Percentiles rank a stretch among this genome's conserved stretches.
Conservation (phyloP, 2,888 invertebrate genomes). For the Linnaemya tessellans region DNA sequence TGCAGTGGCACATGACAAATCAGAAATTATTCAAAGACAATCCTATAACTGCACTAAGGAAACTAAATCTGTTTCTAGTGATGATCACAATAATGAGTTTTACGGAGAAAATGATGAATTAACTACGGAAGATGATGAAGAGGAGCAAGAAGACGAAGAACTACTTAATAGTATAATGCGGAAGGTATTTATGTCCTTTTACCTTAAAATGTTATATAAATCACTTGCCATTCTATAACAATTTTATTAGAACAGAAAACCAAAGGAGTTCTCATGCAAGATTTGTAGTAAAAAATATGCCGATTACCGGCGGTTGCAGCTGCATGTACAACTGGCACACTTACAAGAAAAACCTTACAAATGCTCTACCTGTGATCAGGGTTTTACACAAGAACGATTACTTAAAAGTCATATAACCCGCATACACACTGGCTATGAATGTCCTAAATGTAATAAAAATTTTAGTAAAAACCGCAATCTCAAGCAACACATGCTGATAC, state of each 20-base stretch:
- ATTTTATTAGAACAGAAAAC: slow-evolving; percentile 47
- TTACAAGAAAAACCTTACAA: slow-evolving; percentile 54
- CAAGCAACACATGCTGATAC: slow-evolving; percentile 42
- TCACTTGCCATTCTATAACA: background rate
- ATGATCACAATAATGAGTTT: background rate
- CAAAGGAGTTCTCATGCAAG: slow-evolving; percentile 56
- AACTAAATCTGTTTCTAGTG: background rate
- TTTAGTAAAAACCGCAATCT: slow-evolving; percentile 52
- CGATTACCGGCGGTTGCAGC: slow-evolving; percentile 28
- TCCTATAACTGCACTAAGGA: background rate
- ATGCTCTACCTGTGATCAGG: slow-evolving; percentile 50
- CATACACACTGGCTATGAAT: slow-evolving; percentile 51
- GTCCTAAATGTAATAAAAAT: slow-evolving; percentile 51
- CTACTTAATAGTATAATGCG: slow-evolving; percentile 50
- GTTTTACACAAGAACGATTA: slow-evolving; percentile 48
- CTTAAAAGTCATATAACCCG: slow-evolving; percentile 45
- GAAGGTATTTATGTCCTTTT: slow-evolving; percentile 9
- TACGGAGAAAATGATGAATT: slow-evolving; percentile 4
- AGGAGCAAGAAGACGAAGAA: slow-evolving; percentile 42
- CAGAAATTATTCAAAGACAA: slow-evolving; percentile 26
- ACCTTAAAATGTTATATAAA: background rate
- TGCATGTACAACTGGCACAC: slow-evolving; percentile 54
- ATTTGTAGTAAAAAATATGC: slow-evolving; percentile 58
- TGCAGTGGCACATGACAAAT: background rate
- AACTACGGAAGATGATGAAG: slow-evolving; percentile 14